Percentiles rank a stretch among this genome's conserved stretches.
phyloP scores from a whole-genome alignment of 2,888 invertebrate species.

The Agelastica alni region DNA sequence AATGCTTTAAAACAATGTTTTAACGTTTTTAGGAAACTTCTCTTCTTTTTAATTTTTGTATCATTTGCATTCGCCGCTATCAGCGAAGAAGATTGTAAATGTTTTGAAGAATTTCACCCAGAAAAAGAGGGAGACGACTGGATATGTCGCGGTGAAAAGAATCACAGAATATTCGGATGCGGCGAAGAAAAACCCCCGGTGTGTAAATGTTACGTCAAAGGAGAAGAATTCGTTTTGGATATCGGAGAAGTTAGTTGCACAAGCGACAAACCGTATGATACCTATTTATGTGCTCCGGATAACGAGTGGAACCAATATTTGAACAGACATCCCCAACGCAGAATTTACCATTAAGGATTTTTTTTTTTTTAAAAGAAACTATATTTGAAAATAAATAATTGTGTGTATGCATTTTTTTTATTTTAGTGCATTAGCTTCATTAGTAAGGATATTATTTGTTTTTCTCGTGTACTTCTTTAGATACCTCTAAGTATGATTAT shows the following conservation, averaged over 20 bases:
- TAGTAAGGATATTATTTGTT: no score
- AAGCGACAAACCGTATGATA: conserved; percentile 13
- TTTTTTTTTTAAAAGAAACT: no score
- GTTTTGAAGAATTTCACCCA: conserved; percentile 44
- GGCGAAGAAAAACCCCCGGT: conserved; percentile 43
- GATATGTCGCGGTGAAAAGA: conserved; percentile 41
- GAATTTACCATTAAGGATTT: no score
- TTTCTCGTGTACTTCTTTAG: no score
- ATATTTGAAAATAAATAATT: no score
- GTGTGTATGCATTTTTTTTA: no score
- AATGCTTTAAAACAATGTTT: no score
- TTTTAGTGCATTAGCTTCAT: no score
- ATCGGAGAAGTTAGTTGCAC: conserved; percentile 43
- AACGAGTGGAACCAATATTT: conserved; percentile 38
- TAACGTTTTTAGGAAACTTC: no score
- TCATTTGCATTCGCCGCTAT: background rate
- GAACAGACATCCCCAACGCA: conserved; percentile 30
- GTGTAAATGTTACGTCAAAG: conserved; percentile 39
- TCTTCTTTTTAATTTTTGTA: background rate
- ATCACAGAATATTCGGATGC: conserved; percentile 40
- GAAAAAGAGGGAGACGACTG: conserved; percentile 33
- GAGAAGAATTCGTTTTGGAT: conserved; percentile 38
- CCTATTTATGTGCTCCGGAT: conserved; percentile 31
- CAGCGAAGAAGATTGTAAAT: conserved; percentile 37
- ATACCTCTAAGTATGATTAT: no score